Conservation (phyloP, 2,797 vertebrate genomes). For the Diceros bicornis region DNA sequence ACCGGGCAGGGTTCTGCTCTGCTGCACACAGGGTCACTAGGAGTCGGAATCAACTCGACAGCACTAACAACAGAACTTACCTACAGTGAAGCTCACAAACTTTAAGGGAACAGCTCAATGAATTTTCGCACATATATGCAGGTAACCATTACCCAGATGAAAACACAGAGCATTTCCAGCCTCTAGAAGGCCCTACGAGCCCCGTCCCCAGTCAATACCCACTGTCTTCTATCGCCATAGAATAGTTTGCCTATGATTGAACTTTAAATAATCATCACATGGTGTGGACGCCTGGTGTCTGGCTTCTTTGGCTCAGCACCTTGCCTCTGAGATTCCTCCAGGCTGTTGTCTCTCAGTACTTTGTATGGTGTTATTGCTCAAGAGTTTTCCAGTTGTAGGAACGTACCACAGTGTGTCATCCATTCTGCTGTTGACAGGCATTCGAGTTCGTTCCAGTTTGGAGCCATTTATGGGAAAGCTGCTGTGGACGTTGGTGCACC, state of each 20-base stretch:
- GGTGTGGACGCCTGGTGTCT: not conserved
- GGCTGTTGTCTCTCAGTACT: not conserved
- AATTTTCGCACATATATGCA: not conserved
- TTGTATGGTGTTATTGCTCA: not conserved
- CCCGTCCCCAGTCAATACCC: not conserved
- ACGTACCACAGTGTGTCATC: not conserved
- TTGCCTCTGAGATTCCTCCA: not conserved
- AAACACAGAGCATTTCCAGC: not conserved
- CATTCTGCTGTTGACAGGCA: not conserved
- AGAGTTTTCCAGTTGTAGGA: not conserved
- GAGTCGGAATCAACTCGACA: no score
- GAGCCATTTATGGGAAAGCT: not conserved
- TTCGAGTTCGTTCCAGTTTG: no score
- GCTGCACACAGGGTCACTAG: no score
- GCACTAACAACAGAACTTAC: no score
- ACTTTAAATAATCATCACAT: not conserved
- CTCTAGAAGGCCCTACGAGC: not conserved
- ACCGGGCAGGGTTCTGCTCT: no score
- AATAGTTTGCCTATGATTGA: not conserved
- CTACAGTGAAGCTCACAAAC: not conserved
- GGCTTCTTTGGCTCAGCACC: not conserved
- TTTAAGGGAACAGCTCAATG: not conserved
- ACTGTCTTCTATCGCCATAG: not conserved
- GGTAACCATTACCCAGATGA: not conserved
- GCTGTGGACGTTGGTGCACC: fast-evolving